Conservation (phyloP, 30 jellyfish, hydroid and myxozoan species). For the Pseudorhiza aurosa region DNA sequence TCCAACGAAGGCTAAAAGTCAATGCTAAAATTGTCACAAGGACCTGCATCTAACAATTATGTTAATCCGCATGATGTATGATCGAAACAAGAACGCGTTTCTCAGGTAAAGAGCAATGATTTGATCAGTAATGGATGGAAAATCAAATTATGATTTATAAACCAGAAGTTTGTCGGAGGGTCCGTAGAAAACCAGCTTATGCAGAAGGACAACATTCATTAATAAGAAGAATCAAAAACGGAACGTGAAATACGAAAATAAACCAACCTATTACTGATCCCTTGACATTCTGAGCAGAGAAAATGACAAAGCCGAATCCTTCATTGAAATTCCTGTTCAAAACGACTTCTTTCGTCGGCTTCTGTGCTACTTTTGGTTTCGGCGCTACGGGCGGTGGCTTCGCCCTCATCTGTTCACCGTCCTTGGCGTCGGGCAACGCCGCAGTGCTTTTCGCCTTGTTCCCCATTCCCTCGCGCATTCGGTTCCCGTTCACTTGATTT, state of each 20-base stretch:
- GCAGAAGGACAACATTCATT: too few species aligned
- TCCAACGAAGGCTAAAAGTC: too few species aligned
- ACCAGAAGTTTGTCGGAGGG: too few species aligned
- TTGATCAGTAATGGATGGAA: too few species aligned
- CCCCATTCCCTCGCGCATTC: constrained; percentile 59
- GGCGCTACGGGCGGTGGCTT: constrained; percentile 98
- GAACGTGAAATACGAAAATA: background rate
- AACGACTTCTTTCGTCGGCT: constrained; percentile 70
- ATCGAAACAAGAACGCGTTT: too few species aligned
- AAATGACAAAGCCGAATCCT: constrained; percentile 99
- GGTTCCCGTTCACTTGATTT: constrained; percentile 51
- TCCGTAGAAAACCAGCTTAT: too few species aligned
- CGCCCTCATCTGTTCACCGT: constrained; percentile 47
- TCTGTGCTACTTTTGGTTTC: constrained; percentile 54
- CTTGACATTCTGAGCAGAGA: constrained; percentile 81
- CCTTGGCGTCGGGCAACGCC: constrained; percentile 59
- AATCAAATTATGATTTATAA: too few species aligned
- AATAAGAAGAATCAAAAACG: too few species aligned
- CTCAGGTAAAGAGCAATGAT: too few species aligned
- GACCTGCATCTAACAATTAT: too few species aligned
- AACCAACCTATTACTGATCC: constrained; percentile 97
- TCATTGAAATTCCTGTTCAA: constrained; percentile 82
- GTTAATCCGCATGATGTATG: too few species aligned
- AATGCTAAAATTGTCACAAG: too few species aligned
- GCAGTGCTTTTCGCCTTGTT: constrained; percentile 73